Base-by-base conservation (phyloP, 2,113 vertebrate species). In the Lepidiolamprologus cunningtoni region DNA sequence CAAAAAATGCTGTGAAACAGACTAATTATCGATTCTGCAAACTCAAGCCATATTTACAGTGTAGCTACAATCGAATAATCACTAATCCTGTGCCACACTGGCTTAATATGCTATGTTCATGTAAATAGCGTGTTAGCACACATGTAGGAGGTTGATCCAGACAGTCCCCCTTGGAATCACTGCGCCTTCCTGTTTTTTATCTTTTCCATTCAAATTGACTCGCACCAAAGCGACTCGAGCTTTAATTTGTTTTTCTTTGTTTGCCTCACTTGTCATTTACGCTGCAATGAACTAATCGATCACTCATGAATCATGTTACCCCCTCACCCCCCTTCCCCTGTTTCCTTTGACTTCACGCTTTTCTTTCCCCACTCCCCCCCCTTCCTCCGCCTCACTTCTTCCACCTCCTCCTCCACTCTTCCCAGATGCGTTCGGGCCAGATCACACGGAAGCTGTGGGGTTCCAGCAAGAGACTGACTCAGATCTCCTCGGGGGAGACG, bases 401-500 rank as follows among this genome's bases (percentile, higher is more conserved):
- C 95, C 89, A 92, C 87, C 40, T 80, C 85, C 45, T 79, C 95
- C 87, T 96, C 96, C 96, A 82, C 93, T 95, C 94, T 93, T 94
- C 97, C 97, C 97, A 99, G 98, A 98, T 98, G 96, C 98, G 97
- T 87, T 97, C 97, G 81, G 97, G 98, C 93, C 99, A 99, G 96
- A 98, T 99, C 94, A 98, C 98, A 45, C 96, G 98, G 96, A 99
- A 99, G 95, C 96, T 99, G 87, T 99, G 98, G 98, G 99, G 99
- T 93, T 98, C 98, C 95, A 98, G 97, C 96, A 99, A 97, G 95
- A 97, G 97, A 50, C 95, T 98, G 95, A 99, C 96, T 94, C 98
- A 98, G 96, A 98, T 99, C 94, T 99, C 98, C 85, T 97, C 98
- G 86, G 98, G 97, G 93, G 98, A 99, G 95, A 98, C 97, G 42